phyloP scores from a whole-genome alignment of 2,888 invertebrate species.

The Tuta absoluta region DNA sequence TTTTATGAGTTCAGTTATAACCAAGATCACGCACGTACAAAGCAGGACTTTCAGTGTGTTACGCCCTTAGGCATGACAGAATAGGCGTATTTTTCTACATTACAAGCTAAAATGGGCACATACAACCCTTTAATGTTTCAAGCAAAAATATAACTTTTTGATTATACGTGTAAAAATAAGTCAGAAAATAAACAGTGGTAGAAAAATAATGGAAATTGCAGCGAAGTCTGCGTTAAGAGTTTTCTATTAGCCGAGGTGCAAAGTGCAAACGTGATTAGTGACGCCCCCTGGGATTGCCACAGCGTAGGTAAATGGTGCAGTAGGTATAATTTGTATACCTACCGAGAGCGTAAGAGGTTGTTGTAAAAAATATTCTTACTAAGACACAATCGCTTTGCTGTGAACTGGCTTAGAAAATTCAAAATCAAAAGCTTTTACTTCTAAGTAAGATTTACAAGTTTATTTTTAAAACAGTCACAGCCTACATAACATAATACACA shows the following conservation, averaged over 20 bases:
- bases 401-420: no score
- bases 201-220: neutral
- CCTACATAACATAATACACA: no score
- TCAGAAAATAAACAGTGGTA: neutral
- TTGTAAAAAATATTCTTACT: no score
- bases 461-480: no score
- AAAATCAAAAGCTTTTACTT: no score
- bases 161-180: no score
- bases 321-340: no score
- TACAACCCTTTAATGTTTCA: neutral
- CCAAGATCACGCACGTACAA: neutral
- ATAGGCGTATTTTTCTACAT: constrained; percentile 1
- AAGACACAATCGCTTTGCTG: no score
- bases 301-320: neutral
- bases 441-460: no score
- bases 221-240: neutral
- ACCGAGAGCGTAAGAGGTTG: no score
- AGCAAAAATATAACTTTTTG: neutral
- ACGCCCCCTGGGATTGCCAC: neutral
- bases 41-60: neutral
- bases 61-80: neutral
- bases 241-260: constrained; percentile 10
- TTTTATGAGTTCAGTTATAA: no score
- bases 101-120: constrained; percentile 7
- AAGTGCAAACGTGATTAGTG: constrained; percentile 10